Evolutionary conservation across 2,888 invertebrate species (phyloP).

Genomic region (Plagodis pulveraria): DNA sequence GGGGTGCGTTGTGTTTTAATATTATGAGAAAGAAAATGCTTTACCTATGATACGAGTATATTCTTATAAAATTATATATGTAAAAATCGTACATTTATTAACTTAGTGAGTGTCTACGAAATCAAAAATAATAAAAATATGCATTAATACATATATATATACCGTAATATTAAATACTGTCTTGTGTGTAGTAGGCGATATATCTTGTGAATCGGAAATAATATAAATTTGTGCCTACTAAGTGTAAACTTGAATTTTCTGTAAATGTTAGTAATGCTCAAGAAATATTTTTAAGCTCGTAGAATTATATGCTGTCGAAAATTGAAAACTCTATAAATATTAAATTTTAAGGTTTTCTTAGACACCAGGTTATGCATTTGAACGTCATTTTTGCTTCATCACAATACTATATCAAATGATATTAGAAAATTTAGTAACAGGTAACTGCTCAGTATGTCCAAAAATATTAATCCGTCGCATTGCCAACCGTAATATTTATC

Average conservation of each 20-base stretch:
- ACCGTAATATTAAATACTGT: conserved; percentile 46
- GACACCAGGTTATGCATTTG: conserved; percentile 76
- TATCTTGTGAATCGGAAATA: conserved; percentile 51
- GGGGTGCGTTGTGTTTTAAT: conserved; percentile 79
- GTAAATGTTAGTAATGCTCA: conserved; percentile 80
- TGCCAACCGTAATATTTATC: too few species aligned
- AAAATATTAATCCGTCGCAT: too few species aligned
- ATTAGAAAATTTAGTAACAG: neutral
- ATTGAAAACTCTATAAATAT: conserved; percentile 51
- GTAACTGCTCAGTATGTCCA: too few species aligned
- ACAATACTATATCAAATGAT: conserved; percentile 27
- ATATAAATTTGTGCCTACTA: conserved; percentile 81
- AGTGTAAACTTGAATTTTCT: conserved; percentile 63
- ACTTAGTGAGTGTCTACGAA: conserved; percentile 81
- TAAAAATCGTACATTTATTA: conserved; percentile 76
- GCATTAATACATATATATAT: conserved; percentile 66
- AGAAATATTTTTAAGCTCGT: conserved; percentile 75
- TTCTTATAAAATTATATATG: conserved; percentile 83
- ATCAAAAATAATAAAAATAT: conserved; percentile 59
- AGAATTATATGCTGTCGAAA: conserved; percentile 74
- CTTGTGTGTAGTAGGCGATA: conserved; percentile 73
- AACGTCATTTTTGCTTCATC: conserved; percentile 49
- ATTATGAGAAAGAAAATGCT: conserved; percentile 79
- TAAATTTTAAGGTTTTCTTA: conserved; percentile 62
- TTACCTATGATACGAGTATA: conserved; percentile 76